Percentiles rank a stretch among this genome's conserved stretches.
These are phyloP conservation scores for Cydia pomonella DNA, from an alignment of 1,140 invertebrate species.

Conservation along the genomic window DNA sequence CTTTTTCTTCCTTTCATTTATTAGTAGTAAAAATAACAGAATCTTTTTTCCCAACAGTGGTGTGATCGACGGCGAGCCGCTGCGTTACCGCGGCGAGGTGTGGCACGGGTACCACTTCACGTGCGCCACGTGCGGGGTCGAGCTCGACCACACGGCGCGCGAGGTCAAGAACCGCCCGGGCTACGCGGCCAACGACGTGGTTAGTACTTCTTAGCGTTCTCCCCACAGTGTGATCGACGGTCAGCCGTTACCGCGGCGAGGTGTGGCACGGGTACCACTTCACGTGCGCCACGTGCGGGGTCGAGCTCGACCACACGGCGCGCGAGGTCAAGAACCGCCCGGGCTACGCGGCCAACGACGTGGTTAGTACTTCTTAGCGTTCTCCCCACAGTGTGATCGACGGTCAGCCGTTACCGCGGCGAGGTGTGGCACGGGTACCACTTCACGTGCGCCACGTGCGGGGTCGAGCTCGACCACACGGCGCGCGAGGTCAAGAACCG, in stretches of 20 bases:
- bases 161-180: conserved; percentile 96
- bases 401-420: conserved; percentile 96
- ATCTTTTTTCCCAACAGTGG: conserved; percentile 82
- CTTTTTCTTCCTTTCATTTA: too few relatives aligned
- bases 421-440: conserved; percentile 99
- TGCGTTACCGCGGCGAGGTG: conserved; percentile 97
- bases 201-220: conserved; percentile 54
- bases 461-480: conserved; percentile 92
- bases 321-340: conserved; percentile 95
- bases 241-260: conserved; percentile 96
- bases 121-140: conserved; percentile 94
- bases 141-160: conserved; percentile 94
- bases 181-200: conserved; percentile 94
- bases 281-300: conserved; percentile 95
- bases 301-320: conserved; percentile 94
- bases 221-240: conserved; percentile 97
- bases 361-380: conserved; percentile 78
- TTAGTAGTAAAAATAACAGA: background rate
- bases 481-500: conserved; percentile 96
- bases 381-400: conserved; percentile 93
- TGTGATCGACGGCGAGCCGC: conserved; percentile 97
- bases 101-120: conserved; percentile 99
- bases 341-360: conserved; percentile 94
- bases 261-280: conserved; percentile 99
- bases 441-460: conserved; percentile 97